Base-by-base conservation (phyloP, 2,888 invertebrate species). In the Acrocyrtus sp. region DNA sequence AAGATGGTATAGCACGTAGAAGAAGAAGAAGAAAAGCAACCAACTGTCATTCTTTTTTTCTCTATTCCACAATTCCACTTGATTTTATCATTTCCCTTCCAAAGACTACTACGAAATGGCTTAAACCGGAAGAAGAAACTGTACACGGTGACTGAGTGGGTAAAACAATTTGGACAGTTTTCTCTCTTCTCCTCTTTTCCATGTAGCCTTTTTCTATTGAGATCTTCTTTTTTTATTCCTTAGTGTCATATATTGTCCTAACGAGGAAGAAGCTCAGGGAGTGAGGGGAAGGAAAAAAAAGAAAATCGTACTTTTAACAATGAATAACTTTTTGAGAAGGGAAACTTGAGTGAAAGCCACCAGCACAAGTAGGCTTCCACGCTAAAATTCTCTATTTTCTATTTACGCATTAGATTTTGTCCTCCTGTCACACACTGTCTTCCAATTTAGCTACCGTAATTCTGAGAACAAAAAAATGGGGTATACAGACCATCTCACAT, bases 101-200 rank as follows among this genome's bases (percentile, higher is more conserved):
- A n/a, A n/a, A n/a, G n/a, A n/a, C n/a, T n/a, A n/a, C n/a, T n/a
- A n/a, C n/a, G n/a, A n/a, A n/a, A n/a, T n/a, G n/a, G n/a, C n/a
- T n/a, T n/a, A 34, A 12, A 34, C 34, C 34, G 12, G 34, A 34
- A 58, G 60, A 61, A 53, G 61, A 61, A 69, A 69, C 53, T 69
- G 54, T 63, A 70, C 70, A 29, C 63, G 62, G 70, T 34, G 34
- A 34, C 34, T 34, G 12, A 34, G 34, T 34, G 34, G 34, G 34
- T 57, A 72, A 70, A 74, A 74, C 74, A 74, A 74, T 74, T 74
- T 74, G 69, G 74, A 69, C 58, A 58, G 58, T 66, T 65, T 66
- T 58, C 53, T 68, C 43, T 58, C 53, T 61, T 69, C 51, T 22
- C 53, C 54, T 54, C 53, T 17, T 45, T 53, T 51, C 29, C 53